These are phyloP conservation scores for Chironomus tentans DNA, from an alignment of 2,888 invertebrate species.

Conservation along the genomic window DNA sequence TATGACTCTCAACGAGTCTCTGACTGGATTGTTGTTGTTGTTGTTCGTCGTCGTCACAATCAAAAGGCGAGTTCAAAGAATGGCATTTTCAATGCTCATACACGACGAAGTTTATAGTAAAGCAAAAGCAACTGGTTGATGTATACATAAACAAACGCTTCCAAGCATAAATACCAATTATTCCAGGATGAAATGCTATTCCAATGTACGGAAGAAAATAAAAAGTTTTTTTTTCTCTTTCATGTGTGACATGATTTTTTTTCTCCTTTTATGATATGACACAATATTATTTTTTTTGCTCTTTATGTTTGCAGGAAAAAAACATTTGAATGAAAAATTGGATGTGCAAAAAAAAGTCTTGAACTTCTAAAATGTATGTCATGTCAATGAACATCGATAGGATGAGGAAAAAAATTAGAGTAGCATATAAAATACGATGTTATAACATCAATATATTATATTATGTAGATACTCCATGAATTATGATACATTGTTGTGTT, in stretches of 20 bases:
- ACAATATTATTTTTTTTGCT: not conserved
- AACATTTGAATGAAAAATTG: not conserved
- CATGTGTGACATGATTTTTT: not conserved
- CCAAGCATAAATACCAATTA: constrained; percentile 27
- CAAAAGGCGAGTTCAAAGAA: constrained; percentile 21
- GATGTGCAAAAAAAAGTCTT: not conserved
- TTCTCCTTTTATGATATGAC: not conserved
- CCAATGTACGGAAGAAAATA: not conserved
- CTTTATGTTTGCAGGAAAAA: not conserved
- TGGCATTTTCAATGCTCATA: constrained; percentile 21
- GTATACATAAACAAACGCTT: constrained; percentile 26
- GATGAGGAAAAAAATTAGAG: no score
- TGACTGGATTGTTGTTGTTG: not conserved
- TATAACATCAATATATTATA: not conserved
- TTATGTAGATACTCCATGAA: not conserved
- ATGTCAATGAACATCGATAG: not conserved
- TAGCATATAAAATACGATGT: not conserved
- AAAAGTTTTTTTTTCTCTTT: not conserved
- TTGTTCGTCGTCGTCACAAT: no score
- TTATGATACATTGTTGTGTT: not conserved
- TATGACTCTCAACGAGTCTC: not conserved
- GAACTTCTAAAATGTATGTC: not conserved
- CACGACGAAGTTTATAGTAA: not conserved
- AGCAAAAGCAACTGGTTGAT: constrained; percentile 21
- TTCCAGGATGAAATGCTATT: constrained; percentile 23